A percentile compares a stretch with the other conserved stretches of the same genome.
Conservation (phyloP, 2,888 invertebrate genomes). For the Ptychoptera contaminata region DNA sequence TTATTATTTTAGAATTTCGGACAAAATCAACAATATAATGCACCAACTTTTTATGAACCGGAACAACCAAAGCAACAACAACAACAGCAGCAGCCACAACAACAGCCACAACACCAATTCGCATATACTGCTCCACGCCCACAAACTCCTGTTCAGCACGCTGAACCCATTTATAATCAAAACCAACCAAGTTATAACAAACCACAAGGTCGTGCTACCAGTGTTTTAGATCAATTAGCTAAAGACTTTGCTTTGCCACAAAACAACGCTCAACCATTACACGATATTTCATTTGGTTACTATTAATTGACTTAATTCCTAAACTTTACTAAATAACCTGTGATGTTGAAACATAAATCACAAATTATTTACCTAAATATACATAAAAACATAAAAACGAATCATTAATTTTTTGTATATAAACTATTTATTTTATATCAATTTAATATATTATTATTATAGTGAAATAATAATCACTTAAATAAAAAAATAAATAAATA, state of each 20-base stretch:
- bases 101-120: constrained; percentile 1
- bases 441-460: too few relatives aligned
- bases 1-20: background rate
- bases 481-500: too few relatives aligned
- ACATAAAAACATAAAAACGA: too few relatives aligned
- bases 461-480: too few relatives aligned
- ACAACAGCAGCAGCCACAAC: constrained; percentile 13
- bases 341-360: too few relatives aligned
- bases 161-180: constrained; percentile 11
- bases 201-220: constrained; percentile 25
- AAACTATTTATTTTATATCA: too few relatives aligned
- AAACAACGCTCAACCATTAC: constrained; percentile 49
- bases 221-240: constrained; percentile 62
- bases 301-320: constrained; percentile 33
- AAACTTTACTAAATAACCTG: too few relatives aligned
- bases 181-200: background rate
- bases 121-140: constrained; percentile 16
- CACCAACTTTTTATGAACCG: too few relatives aligned
- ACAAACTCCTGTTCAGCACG: constrained; percentile 9
- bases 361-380: too few relatives aligned
- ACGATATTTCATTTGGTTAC: constrained; percentile 72
- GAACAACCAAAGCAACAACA: constrained; percentile 13
- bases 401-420: too few relatives aligned
- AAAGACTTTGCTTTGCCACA: constrained; percentile 66
- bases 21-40: too few relatives aligned